Base-by-base conservation (phyloP, 2,888 invertebrate species). In the Epistrophe eligans region DNA sequence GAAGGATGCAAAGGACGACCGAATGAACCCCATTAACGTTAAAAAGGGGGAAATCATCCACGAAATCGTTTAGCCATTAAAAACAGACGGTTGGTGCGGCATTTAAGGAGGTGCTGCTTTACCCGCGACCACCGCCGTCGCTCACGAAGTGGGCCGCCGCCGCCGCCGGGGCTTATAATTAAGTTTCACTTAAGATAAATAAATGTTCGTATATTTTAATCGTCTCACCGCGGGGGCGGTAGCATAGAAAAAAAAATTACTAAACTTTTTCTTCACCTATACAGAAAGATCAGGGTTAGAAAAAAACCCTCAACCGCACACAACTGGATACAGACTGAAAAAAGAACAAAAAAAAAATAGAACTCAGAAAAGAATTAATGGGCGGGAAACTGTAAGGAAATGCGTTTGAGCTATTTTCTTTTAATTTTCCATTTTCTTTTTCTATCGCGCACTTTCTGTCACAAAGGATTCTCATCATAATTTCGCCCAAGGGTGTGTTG, bases 111-210 rank as follows among this genome's bases (percentile, higher is more conserved):
- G 60, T 48, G 38, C 7, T 64, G 57, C 38, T 35, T 4, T 45
- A 15, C 40, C 32, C 38, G 35, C 28, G 11, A 11, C 38, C 43
- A 11, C 38, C 43, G 11, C 45, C 15, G 2, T n/a, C 17, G 19
- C 62, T 4, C 13, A 10, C 38, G 11, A 10, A 4, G 11, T 5
- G 11, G 1, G 17, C 48, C 38, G 35, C 24, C 52, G 15, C 45
- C 43, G 13, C n/a, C 28, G 17, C 19, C 11, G 64, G 48, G 48
- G 67, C 48, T 83, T 76, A 79, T 79, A 87, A 83, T 83, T 83
- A 83, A 87, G 83, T 87, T 87, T 87, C 79, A 79, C 83, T 82
- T 76, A 83, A 83, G 79, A 83, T 79, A 87, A 87, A 83, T 79
- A 87, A 87, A 83, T 60, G 73, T 79, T 79, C 79, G 62, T 71